phyloP scores from a whole-genome alignment of 2,797 vertebrate genomes.

The Propithecus deckenii region DNA sequence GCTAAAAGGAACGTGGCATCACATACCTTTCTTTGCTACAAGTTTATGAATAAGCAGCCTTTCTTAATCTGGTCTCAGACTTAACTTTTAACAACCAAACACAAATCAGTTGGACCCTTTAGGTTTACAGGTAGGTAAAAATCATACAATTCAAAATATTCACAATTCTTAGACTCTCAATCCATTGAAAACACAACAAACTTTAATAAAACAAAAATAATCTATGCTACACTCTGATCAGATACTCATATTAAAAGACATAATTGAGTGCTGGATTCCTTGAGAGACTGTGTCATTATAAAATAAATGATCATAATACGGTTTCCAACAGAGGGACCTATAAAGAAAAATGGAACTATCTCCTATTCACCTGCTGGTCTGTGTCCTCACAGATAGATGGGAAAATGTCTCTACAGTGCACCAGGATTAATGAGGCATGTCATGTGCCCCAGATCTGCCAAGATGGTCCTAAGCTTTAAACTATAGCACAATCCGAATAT shows the following conservation, averaged over 20 bases:
- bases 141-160: background rate
- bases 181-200: background rate
- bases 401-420: background rate
- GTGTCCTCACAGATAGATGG: background rate
- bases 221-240: background rate
- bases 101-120: background rate
- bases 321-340: background rate
- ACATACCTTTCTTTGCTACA: background rate
- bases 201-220: background rate
- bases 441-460: constrained; percentile 34
- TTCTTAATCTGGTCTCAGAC: background rate
- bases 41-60: background rate
- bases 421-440: background rate
- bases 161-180: background rate
- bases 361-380: background rate
- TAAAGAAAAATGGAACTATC: background rate
- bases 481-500: background rate
- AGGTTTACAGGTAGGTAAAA: background rate
- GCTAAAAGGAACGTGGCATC: background rate
- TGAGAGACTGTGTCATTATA: background rate
- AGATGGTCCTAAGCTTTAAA: background rate
- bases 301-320: background rate
- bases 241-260: background rate
- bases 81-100: background rate
- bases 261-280: background rate